Conservation (phyloP, 2,113 vertebrate species). For the Etia nguti region DNA sequence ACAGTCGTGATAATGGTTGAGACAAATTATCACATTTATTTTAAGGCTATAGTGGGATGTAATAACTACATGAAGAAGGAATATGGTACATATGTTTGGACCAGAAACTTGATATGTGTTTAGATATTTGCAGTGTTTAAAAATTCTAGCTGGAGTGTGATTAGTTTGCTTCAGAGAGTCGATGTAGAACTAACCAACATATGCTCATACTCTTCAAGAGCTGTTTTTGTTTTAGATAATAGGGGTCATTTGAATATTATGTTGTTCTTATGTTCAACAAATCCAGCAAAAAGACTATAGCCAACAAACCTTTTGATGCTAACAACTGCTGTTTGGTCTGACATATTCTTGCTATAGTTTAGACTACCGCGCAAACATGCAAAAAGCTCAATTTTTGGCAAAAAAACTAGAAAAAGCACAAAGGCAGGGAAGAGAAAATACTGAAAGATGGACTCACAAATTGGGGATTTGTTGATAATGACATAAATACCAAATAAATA, state of each 20-base stretch:
- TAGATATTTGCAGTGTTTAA: not conserved
- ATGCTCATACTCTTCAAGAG: not conserved
- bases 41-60: not conserved
- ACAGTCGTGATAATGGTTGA: too few relatives aligned
- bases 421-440: not conserved
- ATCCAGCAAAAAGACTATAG: not conserved
- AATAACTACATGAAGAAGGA: not conserved
- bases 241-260: not conserved
- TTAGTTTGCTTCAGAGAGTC: not conserved
- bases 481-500: not conserved
- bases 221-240: not conserved
- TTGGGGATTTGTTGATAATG: not conserved
- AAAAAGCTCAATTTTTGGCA: not conserved
- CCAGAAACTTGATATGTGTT: not conserved
- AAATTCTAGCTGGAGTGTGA: not conserved
- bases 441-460: not conserved
- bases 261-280: not conserved
- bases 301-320: not conserved
- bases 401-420: not conserved
- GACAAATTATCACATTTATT: not conserved
- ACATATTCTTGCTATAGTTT: not conserved
- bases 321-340: not conserved
- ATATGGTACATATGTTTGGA: not conserved
- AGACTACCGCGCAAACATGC: not conserved
- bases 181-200: not conserved